Conservation (phyloP, 2,797 vertebrate species). For the Hipposideros larvatus region DNA sequence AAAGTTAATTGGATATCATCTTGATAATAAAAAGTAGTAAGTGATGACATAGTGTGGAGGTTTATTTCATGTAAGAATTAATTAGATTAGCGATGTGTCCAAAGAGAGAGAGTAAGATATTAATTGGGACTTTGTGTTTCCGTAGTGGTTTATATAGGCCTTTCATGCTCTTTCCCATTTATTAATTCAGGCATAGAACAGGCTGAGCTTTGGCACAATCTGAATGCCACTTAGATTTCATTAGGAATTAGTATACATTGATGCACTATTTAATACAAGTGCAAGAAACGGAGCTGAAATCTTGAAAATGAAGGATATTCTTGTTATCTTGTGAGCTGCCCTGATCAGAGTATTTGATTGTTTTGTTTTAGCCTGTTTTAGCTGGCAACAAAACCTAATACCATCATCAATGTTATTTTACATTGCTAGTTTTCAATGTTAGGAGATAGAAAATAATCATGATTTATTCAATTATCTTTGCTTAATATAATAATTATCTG, state of each 20-base stretch:
- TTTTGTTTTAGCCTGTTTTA: conserved; percentile 13
- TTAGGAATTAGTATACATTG: not conserved
- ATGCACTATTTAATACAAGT: not conserved
- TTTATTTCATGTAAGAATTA: conserved; percentile 51
- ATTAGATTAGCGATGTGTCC: not conserved
- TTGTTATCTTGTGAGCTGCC: not conserved
- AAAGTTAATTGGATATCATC: conserved; percentile 43
- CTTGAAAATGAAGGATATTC: not conserved
- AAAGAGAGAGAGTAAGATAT: conserved; percentile 20
- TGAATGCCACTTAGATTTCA: not conserved
- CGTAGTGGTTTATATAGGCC: not conserved
- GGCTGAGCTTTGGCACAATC: not conserved
- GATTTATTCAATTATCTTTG: not conserved
- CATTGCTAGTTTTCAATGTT: conserved; percentile 37
- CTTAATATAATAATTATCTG: not conserved
- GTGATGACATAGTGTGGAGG: not conserved
- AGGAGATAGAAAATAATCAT: not conserved
- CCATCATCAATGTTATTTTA: not conserved
- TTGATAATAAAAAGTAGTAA: conserved; percentile 31
- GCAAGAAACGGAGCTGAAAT: not conserved
- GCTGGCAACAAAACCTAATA: not conserved
- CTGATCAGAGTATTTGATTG: not conserved
- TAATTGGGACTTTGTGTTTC: conserved; percentile 41
- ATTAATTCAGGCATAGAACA: conserved; percentile 4
- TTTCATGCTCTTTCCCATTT: not conserved